These are phyloP conservation scores for Antennarius striatus DNA, from an alignment of 2,113 vertebrate genomes.

Conservation along the genomic window DNA sequence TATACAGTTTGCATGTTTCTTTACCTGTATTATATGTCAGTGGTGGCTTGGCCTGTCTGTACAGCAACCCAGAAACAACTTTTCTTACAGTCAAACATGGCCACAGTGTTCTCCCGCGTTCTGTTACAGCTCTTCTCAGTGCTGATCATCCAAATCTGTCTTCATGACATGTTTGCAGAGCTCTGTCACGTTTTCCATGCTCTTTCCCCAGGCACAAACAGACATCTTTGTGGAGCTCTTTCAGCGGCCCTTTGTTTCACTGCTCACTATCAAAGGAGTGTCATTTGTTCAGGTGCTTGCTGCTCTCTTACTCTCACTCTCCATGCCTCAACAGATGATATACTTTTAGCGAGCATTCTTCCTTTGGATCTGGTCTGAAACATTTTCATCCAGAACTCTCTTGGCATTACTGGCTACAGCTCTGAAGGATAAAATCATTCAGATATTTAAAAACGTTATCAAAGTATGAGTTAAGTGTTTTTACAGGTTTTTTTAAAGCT, in stretches of 20 bases:
- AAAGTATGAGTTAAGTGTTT: neutral
- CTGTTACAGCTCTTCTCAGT: slow-evolving; percentile 2
- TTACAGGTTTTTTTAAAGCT: slow-evolving; percentile 10
- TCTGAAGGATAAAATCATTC: slow-evolving; percentile 31
- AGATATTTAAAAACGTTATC: neutral
- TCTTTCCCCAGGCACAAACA: slow-evolving; percentile 27
- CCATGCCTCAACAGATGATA: slow-evolving; percentile 1
- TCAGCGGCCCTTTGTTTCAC: slow-evolving; percentile 43
- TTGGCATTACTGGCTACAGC: slow-evolving; percentile 9
- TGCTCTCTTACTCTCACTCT: slow-evolving; percentile 26
- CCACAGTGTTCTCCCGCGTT: neutral
- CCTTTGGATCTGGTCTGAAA: slow-evolving; percentile 14
- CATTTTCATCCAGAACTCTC: neutral
- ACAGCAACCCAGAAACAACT: neutral
- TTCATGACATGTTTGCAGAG: slow-evolving; percentile 27
- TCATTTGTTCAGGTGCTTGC: slow-evolving; percentile 73
- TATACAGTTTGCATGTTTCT: neutral
- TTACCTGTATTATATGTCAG: neutral
- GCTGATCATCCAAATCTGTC: slow-evolving; percentile 16
- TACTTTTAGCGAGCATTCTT: slow-evolving; percentile 41
- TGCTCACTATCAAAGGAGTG: slow-evolving; percentile 36
- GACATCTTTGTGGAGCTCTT: slow-evolving; percentile 18
- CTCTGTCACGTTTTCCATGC: slow-evolving; percentile 23
- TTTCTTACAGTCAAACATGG: slow-evolving; percentile 14
- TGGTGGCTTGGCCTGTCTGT: neutral